Base-by-base conservation (phyloP, 2,797 vertebrate genomes). In the Cottoperca gobio region DNA sequence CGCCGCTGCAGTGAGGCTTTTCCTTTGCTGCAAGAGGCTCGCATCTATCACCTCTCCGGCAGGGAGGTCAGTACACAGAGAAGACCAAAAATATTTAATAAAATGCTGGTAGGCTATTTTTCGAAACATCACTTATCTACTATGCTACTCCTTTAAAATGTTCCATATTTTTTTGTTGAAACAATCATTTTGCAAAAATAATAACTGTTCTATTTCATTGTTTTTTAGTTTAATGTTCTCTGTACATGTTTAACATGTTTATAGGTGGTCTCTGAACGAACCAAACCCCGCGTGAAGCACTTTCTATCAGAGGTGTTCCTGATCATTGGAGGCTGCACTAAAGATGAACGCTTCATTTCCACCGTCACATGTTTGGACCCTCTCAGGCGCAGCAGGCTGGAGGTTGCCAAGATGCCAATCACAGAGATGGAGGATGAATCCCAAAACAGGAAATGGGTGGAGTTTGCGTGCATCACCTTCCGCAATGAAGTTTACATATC, bases 331-430 rank as follows among this genome's bases (percentile, higher is more conserved):
- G 98, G 98, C 76, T 99, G 98, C 89, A 98, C 97, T 0, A 98
- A 97, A 91, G 97, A 99, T 2, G 98, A 99, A 61, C 97, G 96
- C 71, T 99, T 99, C 91, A 94, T 99, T 55, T 95, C 97, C 7
- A 97, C 98, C 39, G 97, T 99, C 40, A 99, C 97, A 48, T 99
- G 98, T 88, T 92, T 99, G 91, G 98, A 99, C 87, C 98, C 98
- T 9, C 92, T 99, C 76, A 95, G 98, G 80, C 95, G 98, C 78
- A 99, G 97, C 86, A 95, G 98, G 23, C 94, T 99, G 81, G 98
- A 99, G 86, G 98, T 99, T 13, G 96, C 98, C 85, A 96, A 95
- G 82, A 91, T 99, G 70, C 98, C 98, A 0, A 90, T 96, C 78
- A 97, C 97, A 0, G 97, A 98, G 73, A 93, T 95, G 77, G 97